These are phyloP conservation scores for Cottoperca gobio DNA, from an alignment of 2,797 vertebrate genomes.

Conservation along the genomic window DNA sequence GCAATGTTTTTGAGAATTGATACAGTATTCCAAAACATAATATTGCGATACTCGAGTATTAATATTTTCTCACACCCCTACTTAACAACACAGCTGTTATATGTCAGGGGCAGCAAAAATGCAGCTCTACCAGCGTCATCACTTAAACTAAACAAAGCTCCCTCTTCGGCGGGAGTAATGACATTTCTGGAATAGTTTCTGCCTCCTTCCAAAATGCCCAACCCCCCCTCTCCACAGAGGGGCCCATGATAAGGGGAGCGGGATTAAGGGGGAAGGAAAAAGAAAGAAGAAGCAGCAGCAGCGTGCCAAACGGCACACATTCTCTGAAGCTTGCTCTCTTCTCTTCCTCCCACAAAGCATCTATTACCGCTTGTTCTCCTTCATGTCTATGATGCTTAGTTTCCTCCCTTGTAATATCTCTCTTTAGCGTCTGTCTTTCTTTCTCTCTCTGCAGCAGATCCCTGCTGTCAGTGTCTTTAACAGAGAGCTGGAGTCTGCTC, in stretches of 20 bases:
- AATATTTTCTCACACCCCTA: no score
- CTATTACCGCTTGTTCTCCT: slow-evolving; percentile 24
- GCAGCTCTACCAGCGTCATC: slow-evolving; percentile 50
- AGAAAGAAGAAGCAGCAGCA: slow-evolving; percentile 36
- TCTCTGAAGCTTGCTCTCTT: slow-evolving; percentile 25
- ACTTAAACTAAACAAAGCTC: slow-evolving; percentile 76
- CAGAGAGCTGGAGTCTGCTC: slow-evolving; percentile 43
- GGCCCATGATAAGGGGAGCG: slow-evolving; percentile 72
- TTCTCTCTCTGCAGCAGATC: slow-evolving; percentile 23
- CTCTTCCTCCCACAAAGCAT: slow-evolving; percentile 29
- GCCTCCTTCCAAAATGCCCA: slow-evolving; percentile 59
- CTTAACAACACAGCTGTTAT: background rate
- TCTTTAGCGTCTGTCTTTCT: background rate
- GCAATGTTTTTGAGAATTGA: no score
- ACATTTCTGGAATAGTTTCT: slow-evolving; percentile 86
- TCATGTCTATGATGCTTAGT: slow-evolving; percentile 20
- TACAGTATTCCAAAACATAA: no score
- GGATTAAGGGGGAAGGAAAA: slow-evolving; percentile 33
- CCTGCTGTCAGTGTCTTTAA: slow-evolving; percentile 34
- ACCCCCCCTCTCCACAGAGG: slow-evolving; percentile 53
- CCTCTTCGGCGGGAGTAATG: slow-evolving; percentile 60
- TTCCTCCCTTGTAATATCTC: slow-evolving; percentile 22
- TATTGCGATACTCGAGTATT: no score
- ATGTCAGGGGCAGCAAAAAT: slow-evolving; percentile 51
- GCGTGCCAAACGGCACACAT: slow-evolving; percentile 35